These are phyloP conservation scores for Plutella xylostella DNA, from an alignment of 2,888 invertebrate species.

Conservation along the genomic window DNA sequence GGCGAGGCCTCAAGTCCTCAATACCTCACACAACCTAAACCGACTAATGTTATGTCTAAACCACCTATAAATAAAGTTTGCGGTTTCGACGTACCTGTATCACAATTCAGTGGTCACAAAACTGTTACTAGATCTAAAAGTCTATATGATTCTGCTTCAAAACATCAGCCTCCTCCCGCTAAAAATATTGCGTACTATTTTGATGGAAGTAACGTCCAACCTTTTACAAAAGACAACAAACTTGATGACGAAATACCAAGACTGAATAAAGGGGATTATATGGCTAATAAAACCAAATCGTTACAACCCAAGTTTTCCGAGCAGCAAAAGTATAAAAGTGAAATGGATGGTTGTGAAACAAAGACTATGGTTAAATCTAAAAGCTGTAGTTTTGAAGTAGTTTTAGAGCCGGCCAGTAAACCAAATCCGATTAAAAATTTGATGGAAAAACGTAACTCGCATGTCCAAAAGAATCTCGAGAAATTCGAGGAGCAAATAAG, in stretches of 20 bases:
- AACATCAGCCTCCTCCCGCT: constrained; percentile 42
- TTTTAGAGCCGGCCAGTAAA: constrained; percentile 60
- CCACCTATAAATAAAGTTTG: constrained; percentile 41
- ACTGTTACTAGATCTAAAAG: constrained; percentile 60
- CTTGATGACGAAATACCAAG: constrained; percentile 71
- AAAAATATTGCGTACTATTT: constrained; percentile 66
- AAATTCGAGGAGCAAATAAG: constrained; percentile 71
- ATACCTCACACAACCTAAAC: constrained; percentile 25
- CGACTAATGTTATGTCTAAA: constrained; percentile 26
- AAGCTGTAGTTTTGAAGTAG: constrained; percentile 66
- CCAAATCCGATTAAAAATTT: constrained; percentile 57
- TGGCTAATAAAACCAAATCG: constrained; percentile 57
- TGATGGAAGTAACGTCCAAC: constrained; percentile 56
- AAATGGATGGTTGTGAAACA: constrained; percentile 56
- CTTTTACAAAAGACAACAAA: constrained; percentile 45
- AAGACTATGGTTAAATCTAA: constrained; percentile 59
- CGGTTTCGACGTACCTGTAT: constrained; percentile 47
- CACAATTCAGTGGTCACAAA: constrained; percentile 44
- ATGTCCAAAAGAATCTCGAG: constrained; percentile 68
- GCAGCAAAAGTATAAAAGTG: constrained; percentile 52
- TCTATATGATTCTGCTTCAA: constrained; percentile 50
- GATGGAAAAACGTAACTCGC: constrained; percentile 59
- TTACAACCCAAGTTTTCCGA: constrained; percentile 51
- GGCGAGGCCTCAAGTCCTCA: constrained; percentile 36
- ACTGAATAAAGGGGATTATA: constrained; percentile 65